Conservation (phyloP, 2,888 invertebrate genomes). For the Eupeodes luniger region DNA sequence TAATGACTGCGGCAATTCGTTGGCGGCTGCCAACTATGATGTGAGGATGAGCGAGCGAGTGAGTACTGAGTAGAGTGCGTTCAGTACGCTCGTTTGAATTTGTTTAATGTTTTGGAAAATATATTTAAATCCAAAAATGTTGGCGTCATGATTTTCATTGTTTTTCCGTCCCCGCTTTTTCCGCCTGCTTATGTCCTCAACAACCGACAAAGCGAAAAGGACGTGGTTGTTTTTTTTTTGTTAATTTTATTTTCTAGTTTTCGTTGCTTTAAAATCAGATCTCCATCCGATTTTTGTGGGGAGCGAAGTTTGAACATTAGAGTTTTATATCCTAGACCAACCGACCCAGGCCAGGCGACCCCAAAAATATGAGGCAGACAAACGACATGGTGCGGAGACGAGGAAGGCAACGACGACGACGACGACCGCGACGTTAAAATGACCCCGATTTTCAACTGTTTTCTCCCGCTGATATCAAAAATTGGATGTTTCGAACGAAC, state of each 20-base stretch:
- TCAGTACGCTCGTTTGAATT: slow-evolving; percentile 63
- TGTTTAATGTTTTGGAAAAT: slow-evolving; percentile 73
- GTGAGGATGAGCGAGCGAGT: slow-evolving; percentile 16
- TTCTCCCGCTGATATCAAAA: slow-evolving; percentile 18
- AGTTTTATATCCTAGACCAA: neutral
- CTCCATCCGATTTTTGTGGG: neutral
- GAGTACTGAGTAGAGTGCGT: slow-evolving; percentile 22
- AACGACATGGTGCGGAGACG: neutral
- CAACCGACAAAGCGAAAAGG: neutral
- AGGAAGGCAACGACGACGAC: neutral
- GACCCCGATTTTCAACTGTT: slow-evolving; percentile 26
- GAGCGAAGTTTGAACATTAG: neutral
- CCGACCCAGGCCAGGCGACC: neutral
- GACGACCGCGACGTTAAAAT: slow-evolving; percentile 4
- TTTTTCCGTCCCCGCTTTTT: slow-evolving; percentile 12
- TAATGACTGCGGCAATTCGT: slow-evolving; percentile 31
- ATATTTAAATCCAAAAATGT: slow-evolving; percentile 62
- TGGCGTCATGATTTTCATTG: slow-evolving; percentile 46
- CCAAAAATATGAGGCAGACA: neutral
- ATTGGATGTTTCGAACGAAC: slow-evolving; percentile 29
- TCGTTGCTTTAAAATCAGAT: slow-evolving; percentile 9
- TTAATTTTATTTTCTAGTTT: neutral
- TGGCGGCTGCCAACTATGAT: slow-evolving; percentile 4
- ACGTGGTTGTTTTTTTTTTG: neutral
- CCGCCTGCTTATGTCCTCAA: slow-evolving; percentile 1